A percentile compares a stretch with the other conserved stretches of the same genome.
Evolutionary conservation across 2,888 invertebrate species (phyloP).

Genomic region (Chloroclysta siterata): DNA sequence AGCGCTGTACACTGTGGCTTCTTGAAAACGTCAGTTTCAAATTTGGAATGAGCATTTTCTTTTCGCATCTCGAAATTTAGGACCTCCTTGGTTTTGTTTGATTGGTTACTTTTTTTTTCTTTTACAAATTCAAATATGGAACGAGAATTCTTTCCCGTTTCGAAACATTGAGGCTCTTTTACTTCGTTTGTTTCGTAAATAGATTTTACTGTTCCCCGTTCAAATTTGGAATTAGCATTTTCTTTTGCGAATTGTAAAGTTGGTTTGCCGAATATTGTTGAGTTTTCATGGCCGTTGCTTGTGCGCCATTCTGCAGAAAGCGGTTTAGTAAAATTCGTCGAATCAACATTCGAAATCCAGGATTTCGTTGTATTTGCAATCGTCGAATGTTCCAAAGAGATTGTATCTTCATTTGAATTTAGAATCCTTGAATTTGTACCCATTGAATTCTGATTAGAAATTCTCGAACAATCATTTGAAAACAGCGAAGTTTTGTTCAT

Average conservation of each 20-base stretch:
- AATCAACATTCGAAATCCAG: constrained; percentile 5
- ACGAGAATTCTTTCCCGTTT: constrained; percentile 12
- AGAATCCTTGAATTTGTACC: background rate
- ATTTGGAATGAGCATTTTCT: background rate
- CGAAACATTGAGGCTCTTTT: constrained; percentile 20
- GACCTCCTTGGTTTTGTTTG: too few species aligned
- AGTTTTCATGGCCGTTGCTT: background rate
- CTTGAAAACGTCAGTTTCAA: constrained; percentile 9
- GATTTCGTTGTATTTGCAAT: constrained; percentile 3
- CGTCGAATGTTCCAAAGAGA: background rate
- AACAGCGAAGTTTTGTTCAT: background rate
- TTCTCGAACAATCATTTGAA: constrained; percentile 2
- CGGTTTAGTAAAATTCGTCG: background rate
- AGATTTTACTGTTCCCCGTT: too few species aligned
- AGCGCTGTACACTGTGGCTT: constrained; percentile 2
- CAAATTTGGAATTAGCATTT: too few species aligned
- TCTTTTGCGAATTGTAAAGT: background rate
- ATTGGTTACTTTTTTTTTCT: too few species aligned
- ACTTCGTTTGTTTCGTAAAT: too few species aligned
- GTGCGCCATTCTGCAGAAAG: constrained; percentile 4
- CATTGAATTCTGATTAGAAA: background rate
- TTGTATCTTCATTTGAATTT: background rate
- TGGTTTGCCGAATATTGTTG: constrained; percentile 15
- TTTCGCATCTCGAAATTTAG: too few species aligned
- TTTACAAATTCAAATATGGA: too few species aligned